Conservation (phyloP, 2,113 vertebrate genomes). For the Circaetus gallicus region DNA sequence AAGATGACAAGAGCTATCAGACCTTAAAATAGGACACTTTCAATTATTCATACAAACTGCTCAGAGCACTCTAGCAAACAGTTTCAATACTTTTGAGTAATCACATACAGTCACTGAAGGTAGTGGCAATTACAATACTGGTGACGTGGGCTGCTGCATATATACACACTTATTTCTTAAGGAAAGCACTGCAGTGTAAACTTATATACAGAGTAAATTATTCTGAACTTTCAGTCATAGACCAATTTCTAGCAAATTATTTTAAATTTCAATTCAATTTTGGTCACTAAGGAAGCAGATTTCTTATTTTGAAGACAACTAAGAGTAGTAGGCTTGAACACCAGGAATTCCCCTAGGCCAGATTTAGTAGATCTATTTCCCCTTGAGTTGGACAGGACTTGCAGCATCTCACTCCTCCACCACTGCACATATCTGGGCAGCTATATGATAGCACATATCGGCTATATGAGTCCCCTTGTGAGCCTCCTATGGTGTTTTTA, state of each 20-base stretch:
- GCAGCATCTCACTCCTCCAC: background rate
- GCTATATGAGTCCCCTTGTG: background rate
- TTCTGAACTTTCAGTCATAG: background rate
- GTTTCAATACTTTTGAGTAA: background rate
- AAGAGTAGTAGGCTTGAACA: background rate
- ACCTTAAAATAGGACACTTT: background rate
- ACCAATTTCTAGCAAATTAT: background rate
- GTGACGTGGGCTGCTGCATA: background rate
- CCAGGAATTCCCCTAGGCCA: background rate
- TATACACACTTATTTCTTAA: background rate
- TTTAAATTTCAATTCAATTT: background rate
- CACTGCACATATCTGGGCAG: background rate
- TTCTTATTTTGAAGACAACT: background rate
- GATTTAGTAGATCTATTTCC: background rate
- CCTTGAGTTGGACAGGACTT: background rate
- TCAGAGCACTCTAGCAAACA: background rate
- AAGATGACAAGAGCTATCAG: background rate
- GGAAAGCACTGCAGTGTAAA: conserved; percentile 49
- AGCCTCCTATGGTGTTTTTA: background rate
- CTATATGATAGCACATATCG: too few species aligned
- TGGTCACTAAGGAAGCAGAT: background rate
- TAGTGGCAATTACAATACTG: background rate
- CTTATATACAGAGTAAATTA: background rate
- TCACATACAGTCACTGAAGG: background rate
- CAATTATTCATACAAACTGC: background rate